phyloP scores from a whole-genome alignment of 2,113 vertebrate genomes.

The Eleginops maclovinus region DNA sequence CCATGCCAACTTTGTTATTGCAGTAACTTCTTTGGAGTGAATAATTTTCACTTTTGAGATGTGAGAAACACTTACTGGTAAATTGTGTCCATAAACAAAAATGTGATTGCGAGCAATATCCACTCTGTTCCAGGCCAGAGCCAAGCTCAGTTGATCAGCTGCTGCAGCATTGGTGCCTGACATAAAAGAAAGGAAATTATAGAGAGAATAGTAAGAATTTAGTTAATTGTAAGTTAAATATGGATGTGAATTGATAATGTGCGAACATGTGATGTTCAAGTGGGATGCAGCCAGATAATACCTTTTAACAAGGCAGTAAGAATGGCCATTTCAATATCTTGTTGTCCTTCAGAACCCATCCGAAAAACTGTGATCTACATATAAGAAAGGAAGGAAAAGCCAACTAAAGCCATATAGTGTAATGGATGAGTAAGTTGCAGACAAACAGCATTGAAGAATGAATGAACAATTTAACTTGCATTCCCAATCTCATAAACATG shows the following conservation, averaged over 20 bases:
- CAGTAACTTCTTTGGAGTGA: neutral
- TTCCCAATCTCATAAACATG: constrained; percentile 11
- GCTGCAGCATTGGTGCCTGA: constrained; percentile 96
- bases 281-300: constrained; percentile 70
- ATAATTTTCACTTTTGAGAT: neutral
- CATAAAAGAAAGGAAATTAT: constrained; percentile 16
- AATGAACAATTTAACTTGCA: neutral
- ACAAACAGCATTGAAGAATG: neutral
- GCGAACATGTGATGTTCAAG: neutral
- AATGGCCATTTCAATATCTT: constrained; percentile 98
- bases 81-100: constrained; percentile 96
- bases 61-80: constrained; percentile 87
- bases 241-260: neutral
- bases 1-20: neutral
- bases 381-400: constrained; percentile 28
- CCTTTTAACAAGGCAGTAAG: constrained; percentile 98
- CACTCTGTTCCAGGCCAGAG: constrained; percentile 98
- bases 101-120: constrained; percentile 98
- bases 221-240: neutral
- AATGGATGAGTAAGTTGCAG: neutral
- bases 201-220: neutral
- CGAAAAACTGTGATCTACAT: constrained; percentile 96
- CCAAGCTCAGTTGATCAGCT: constrained; percentile 95
- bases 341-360: constrained; percentile 95
- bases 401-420: neutral